Conservation (phyloP, 2,113 vertebrate genomes). For the Lagenorhynchus albirostris region DNA sequence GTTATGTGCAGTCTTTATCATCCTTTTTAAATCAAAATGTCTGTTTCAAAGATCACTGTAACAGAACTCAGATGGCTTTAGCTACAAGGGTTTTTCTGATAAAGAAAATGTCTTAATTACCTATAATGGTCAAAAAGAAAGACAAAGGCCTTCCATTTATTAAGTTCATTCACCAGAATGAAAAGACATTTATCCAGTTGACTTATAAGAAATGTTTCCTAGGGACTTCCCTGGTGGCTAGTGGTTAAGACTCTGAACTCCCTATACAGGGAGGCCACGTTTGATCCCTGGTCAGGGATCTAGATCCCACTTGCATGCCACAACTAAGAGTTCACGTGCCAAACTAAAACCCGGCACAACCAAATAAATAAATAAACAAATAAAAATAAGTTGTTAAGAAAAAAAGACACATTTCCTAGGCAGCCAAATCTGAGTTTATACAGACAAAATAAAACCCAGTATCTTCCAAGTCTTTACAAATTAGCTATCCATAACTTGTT, state of each 20-base stretch:
- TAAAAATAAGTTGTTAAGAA: too few relatives aligned
- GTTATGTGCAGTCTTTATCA: background rate
- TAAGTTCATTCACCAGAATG: background rate
- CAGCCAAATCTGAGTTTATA: background rate
- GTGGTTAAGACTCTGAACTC: too few relatives aligned
- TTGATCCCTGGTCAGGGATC: too few relatives aligned
- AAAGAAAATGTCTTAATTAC: background rate
- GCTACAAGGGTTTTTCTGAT: background rate
- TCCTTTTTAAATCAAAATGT: background rate
- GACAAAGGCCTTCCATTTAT: background rate
- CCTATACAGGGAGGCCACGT: too few relatives aligned
- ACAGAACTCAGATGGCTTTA: background rate
- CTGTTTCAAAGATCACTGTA: slow-evolving; percentile 25
- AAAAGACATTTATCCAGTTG: background rate
- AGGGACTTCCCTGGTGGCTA: too few relatives aligned
- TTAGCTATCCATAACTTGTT: background rate
- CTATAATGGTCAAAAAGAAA: background rate
- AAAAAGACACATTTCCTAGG: background rate
- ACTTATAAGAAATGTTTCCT: slow-evolving; percentile 10
- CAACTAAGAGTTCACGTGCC: too few relatives aligned
- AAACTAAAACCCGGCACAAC: too few relatives aligned
- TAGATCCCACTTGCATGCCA: too few relatives aligned
- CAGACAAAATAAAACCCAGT: background rate
- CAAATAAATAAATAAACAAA: too few relatives aligned
- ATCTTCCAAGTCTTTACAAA: background rate